Evolutionary conservation across 2,888 invertebrate genomes (phyloP).

Genomic region (Colletes collaris): DNA sequence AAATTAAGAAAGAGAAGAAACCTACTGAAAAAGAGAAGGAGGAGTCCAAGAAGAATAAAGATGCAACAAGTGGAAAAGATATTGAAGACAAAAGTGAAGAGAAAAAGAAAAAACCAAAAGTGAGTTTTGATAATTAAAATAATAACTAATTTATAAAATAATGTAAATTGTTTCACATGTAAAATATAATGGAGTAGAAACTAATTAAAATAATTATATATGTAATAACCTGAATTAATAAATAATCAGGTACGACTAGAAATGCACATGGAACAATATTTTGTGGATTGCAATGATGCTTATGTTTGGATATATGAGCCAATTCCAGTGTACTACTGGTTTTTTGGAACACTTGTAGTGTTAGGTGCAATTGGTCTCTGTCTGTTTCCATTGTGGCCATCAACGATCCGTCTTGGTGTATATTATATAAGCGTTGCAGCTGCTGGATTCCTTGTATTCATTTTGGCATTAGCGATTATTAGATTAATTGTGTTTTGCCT

Average conservation of each 20-base stretch:
- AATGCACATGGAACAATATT: slow-evolving; percentile 97
- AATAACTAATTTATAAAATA: neutral
- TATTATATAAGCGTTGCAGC: slow-evolving; percentile 98
- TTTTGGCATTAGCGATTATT: slow-evolving; percentile 94
- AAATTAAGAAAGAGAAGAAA: slow-evolving; percentile 81
- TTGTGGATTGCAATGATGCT: slow-evolving; percentile 96
- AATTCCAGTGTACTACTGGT: slow-evolving; percentile 96
- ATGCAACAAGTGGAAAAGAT: slow-evolving; percentile 76
- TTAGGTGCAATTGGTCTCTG: slow-evolving; percentile 97
- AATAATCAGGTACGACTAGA: slow-evolving; percentile 89
- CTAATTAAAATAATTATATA: slow-evolving; percentile 21
- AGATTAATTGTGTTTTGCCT: slow-evolving; percentile 95
- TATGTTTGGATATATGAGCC: slow-evolving; percentile 99
- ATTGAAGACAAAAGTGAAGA: slow-evolving; percentile 85
- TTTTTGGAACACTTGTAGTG: slow-evolving; percentile 94
- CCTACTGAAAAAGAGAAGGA: slow-evolving; percentile 78
- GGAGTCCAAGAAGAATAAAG: slow-evolving; percentile 82
- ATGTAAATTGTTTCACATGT: neutral
- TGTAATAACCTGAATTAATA: no score
- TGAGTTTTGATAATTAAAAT: slow-evolving; percentile 58
- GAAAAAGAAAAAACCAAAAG: slow-evolving; percentile 83
- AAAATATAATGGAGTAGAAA: neutral
- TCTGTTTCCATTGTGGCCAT: slow-evolving; percentile 99
- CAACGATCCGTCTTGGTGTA: slow-evolving; percentile 94
- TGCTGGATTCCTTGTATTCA: slow-evolving; percentile 96